These are phyloP conservation scores for Drosophila nigromelanica DNA, from an alignment of 1,140 invertebrate genomes.

Conservation along the genomic window DNA sequence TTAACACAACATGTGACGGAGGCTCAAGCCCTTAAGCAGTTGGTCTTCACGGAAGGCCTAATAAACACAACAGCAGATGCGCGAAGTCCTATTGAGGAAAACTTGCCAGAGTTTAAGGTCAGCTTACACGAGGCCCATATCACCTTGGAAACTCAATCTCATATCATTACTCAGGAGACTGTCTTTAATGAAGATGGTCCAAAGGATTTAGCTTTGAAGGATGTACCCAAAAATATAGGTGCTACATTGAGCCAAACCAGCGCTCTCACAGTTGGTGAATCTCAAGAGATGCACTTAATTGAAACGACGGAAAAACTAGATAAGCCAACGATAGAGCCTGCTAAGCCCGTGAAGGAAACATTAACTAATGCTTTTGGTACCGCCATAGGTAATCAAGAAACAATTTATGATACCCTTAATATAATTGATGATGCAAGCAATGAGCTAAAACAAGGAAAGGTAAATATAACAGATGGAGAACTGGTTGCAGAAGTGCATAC, in stretches of 20 bases:
- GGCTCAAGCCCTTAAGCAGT: constrained; percentile 25
- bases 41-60: constrained; percentile 52
- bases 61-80: constrained; percentile 52
- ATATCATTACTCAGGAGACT: constrained; percentile 47
- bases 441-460: constrained; percentile 26
- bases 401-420: constrained; percentile 41
- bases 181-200: constrained; percentile 31
- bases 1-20: constrained; percentile 6
- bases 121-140: constrained; percentile 35
- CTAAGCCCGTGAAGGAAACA: constrained; percentile 42
- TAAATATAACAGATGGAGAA: constrained; percentile 79
- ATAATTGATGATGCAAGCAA: constrained; percentile 8
- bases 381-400: constrained; percentile 40
- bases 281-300: constrained; percentile 35
- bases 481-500: constrained; percentile 51
- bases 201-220: background rate
- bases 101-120: constrained; percentile 31
- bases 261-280: constrained; percentile 53
- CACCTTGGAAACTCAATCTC: constrained; percentile 39
- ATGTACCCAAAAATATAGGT: constrained; percentile 24
- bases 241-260: constrained; percentile 33
- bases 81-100: constrained; percentile 65
- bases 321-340: constrained; percentile 15
- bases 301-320: constrained; percentile 46
- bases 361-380: constrained; percentile 35